Percentiles rank a stretch among this genome's conserved stretches.
phyloP scores from a whole-genome alignment of 2,113 vertebrate species.

The Catagonus wagneri region DNA sequence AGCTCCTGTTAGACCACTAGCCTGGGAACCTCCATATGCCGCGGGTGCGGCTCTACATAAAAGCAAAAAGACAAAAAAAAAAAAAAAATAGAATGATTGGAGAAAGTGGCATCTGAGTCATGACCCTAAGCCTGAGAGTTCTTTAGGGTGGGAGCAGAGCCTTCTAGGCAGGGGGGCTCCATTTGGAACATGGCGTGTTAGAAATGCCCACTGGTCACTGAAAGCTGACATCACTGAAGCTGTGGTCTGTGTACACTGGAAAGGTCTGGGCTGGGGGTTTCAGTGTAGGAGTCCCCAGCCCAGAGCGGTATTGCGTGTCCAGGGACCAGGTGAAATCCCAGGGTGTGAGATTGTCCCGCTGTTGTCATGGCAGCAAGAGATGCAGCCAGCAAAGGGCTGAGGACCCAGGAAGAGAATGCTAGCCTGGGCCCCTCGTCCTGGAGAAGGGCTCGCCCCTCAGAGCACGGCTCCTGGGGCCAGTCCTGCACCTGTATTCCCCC shows the following conservation, averaged over 20 bases:
- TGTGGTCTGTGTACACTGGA: neutral
- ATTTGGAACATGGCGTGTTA: rapidly evolving
- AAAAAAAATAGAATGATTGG: neutral
- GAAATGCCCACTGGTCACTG: neutral
- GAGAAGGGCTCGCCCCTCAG: rapidly evolving
- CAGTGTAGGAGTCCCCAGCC: neutral
- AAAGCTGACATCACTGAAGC: neutral
- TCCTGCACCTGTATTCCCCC: rapidly evolving
- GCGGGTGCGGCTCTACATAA: too few relatives aligned
- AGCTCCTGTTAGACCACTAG: too few relatives aligned
- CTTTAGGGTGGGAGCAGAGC: rapidly evolving
- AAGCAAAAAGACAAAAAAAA: too few relatives aligned
- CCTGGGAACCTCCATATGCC: too few relatives aligned
- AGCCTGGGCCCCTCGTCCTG: rapidly evolving
- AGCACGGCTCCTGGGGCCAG: rapidly evolving
- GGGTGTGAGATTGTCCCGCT: neutral
- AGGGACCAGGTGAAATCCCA: neutral
- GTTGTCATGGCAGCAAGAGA: neutral
- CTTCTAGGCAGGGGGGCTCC: rapidly evolving
- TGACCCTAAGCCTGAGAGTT: neutral
- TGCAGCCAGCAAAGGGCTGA: too few relatives aligned
- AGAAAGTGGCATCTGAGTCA: neutral
- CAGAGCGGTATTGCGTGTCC: neutral
- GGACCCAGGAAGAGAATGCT: neutral
- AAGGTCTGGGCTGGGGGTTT: neutral